Percentiles rank a stretch among this genome's conserved stretches.
phyloP scores from a whole-genome alignment of 1,140 invertebrate genomes.

The Cotesia typhae region DNA sequence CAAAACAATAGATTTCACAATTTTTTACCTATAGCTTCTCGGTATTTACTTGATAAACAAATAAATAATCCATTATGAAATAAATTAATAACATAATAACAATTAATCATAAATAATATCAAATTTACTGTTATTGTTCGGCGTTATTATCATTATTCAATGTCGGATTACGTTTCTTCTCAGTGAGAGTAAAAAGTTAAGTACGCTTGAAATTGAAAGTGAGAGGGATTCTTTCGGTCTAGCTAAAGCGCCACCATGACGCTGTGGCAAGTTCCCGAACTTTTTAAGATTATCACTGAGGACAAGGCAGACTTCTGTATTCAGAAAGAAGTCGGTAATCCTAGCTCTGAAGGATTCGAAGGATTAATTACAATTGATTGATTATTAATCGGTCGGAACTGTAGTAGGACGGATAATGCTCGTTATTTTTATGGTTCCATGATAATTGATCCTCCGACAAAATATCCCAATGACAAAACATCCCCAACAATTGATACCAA shows the following conservation, averaged over 20 bases:
- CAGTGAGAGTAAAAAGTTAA: neutral
- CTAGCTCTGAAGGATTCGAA: too few relatives aligned
- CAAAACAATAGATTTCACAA: slow-evolving; percentile 10
- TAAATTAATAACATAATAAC: neutral
- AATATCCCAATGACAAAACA: too few relatives aligned
- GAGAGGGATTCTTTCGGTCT: neutral
- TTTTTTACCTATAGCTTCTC: neutral
- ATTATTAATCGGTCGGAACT: too few relatives aligned
- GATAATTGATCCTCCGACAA: too few relatives aligned
- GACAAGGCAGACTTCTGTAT: neutral
- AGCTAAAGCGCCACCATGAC: neutral
- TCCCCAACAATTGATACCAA: too few relatives aligned
- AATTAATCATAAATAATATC: too few relatives aligned
- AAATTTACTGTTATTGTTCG: too few relatives aligned
- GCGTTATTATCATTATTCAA: too few relatives aligned
- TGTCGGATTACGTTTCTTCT: neutral
- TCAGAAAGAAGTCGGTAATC: too few relatives aligned
- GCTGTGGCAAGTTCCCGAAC: neutral
- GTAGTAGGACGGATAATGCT: too few relatives aligned
- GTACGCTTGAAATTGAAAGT: neutral
- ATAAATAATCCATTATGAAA: neutral
- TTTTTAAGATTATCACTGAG: neutral
- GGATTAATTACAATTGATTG: too few relatives aligned
- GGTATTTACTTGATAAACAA: neutral
- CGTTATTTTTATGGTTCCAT: too few relatives aligned